Conservation (phyloP, 2,888 invertebrate genomes). For the Lasioglossum marginatum region DNA sequence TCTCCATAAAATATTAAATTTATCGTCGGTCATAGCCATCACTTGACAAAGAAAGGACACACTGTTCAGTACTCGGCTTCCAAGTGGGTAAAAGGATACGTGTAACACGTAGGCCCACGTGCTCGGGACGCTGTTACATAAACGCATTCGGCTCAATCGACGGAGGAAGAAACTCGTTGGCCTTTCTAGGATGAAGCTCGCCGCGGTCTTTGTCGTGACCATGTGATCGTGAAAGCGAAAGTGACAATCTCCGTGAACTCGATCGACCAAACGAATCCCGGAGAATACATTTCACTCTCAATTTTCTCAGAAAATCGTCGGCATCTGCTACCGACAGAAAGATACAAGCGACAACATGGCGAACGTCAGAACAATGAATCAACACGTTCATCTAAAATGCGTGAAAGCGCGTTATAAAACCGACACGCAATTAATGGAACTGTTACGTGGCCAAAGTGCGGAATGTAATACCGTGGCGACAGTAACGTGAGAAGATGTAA, state of each 20-base stretch:
- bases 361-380: background rate
- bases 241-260: background rate
- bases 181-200: constrained; percentile 18
- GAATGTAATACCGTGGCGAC: background rate
- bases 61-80: background rate
- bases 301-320: background rate
- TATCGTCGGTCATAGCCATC: constrained; percentile 13
- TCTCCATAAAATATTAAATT: background rate
- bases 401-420: constrained; percentile 30
- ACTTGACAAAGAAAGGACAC: background rate
- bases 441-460: constrained; percentile 4
- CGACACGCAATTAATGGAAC: constrained; percentile 9
- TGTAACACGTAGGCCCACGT: constrained; percentile 20
- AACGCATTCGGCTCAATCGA: constrained; percentile 19
- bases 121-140: constrained; percentile 30
- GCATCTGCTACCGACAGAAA: background rate
- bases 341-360: background rate
- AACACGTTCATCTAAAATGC: background rate
- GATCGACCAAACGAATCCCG: background rate
- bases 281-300: no score
- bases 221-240: constrained; percentile 48
- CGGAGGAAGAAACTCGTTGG: constrained; percentile 38
- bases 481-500: background rate
- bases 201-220: constrained; percentile 34
- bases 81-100: constrained; percentile 29